Evolutionary conservation across 2,888 invertebrate genomes (phyloP).

Genomic region (Lacanobia wlatinum): DNA sequence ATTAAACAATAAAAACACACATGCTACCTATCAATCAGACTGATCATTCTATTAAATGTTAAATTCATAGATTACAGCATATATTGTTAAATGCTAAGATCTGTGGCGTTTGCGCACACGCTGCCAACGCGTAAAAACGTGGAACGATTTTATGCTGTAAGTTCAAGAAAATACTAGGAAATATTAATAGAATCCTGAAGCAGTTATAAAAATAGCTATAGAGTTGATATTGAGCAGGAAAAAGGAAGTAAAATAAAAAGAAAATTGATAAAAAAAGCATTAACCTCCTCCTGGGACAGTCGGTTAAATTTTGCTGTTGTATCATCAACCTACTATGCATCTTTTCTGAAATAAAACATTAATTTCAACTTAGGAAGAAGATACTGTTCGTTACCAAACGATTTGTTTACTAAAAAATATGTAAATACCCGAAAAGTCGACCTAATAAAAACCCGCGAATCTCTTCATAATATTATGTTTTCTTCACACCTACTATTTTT

Average conservation of each 20-base stretch:
- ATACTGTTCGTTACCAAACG: background rate
- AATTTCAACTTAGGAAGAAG: background rate
- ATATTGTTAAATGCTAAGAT: slow-evolving; percentile 60
- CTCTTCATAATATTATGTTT: slow-evolving; percentile 16
- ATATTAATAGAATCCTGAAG: background rate
- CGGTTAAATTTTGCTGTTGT: background rate
- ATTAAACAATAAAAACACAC: slow-evolving; percentile 50
- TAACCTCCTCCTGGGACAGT: background rate
- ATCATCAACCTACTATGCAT: too few species aligned
- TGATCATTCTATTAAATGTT: slow-evolving; percentile 53
- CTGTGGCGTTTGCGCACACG: slow-evolving; percentile 48
- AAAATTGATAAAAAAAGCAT: background rate
- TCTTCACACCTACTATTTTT: slow-evolving; percentile 15
- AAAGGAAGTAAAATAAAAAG: background rate
- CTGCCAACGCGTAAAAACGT: slow-evolving; percentile 66
- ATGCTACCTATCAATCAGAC: slow-evolving; percentile 53
- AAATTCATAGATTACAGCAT: slow-evolving; percentile 62
- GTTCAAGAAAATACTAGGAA: slow-evolving; percentile 32
- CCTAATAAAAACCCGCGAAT: background rate
- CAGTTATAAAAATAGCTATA: background rate
- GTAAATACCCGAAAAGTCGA: background rate
- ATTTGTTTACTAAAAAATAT: background rate
- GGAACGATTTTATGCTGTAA: slow-evolving; percentile 68
- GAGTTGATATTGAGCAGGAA: background rate
- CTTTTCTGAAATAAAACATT: background rate